Evolutionary conservation across 2,113 vertebrate species (phyloP).

Genomic region (Ctenomys sociabilis): DNA sequence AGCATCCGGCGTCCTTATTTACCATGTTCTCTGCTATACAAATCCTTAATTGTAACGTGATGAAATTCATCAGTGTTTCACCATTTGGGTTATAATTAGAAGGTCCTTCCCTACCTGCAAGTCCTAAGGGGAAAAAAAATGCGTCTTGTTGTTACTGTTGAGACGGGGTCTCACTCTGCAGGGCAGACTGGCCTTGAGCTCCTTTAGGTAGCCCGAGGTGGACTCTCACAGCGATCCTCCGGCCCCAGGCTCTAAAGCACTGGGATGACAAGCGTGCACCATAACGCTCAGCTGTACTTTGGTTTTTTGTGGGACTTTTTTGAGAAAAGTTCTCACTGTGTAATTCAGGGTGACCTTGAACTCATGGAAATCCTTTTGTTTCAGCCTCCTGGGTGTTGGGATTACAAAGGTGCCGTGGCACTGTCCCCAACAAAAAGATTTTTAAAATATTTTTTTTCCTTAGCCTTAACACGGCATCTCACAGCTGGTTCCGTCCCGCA

Average conservation of each 20-base stretch:
- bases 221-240: not conserved
- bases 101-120: not conserved
- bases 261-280: not conserved
- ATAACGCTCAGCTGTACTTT: too few relatives aligned
- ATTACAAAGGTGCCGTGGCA: not conserved
- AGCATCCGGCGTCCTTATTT: not conserved
- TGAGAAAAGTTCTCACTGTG: not conserved
- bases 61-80: not conserved
- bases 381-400: not conserved
- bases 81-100: not conserved
- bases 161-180: not conserved
- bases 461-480: not conserved
- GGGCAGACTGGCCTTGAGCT: not conserved
- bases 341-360: not conserved
- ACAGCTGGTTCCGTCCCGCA: not conserved
- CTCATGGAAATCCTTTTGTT: not conserved
- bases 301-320: not conserved
- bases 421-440: not conserved
- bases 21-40: not conserved
- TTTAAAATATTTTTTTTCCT: conserved; percentile 26
- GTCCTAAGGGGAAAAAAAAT: not conserved
- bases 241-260: not conserved
- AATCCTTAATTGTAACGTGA: not conserved
- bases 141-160: not conserved
- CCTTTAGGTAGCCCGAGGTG: not conserved